Evolutionary conservation across 2,797 vertebrate species (phyloP), one percentile per base, ranked within the genome.

Genomic region (Bucorvus abyssinicus): DNA sequence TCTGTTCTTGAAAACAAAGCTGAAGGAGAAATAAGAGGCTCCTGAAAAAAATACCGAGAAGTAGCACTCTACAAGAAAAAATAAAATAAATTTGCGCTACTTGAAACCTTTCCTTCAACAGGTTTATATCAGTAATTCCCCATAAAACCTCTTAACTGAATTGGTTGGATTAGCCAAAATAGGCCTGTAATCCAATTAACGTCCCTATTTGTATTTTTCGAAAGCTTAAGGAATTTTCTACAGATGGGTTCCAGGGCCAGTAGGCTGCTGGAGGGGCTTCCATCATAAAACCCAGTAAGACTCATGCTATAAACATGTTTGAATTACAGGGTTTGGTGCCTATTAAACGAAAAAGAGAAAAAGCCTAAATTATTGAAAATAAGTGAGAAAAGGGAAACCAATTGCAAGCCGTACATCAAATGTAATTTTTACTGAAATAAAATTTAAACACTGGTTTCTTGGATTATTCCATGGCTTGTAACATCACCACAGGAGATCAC

Each of bases 361-460:
- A 83, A 89, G 14, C 30, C 70, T 82, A 30, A 89, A 32, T 9
- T 45, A 0, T 7, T 65, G 50, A 78, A 94, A 93, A 32, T 36
- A 26, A 27, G 17, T 38, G 76, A 29, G 47, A 82, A 93, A 82
- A 93, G 53, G 26, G 42, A 55, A 50, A 89, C 73, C 93, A 94
- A 78, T 88, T 50, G 38, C 38, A 11, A 92, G 49, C 73, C 95
- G 61, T 55, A 83, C 70, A 87, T 92, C 88, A 96, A 94, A 93
- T 67, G 42, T 38, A 77, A 80, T 70, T 89, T 97, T 90, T 91
- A 90, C 36, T 36, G 79, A 97, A 95, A 95, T 87, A 85, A 89
- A 95, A 78, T 53, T 65, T 70, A 57, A 93, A 91, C 95, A 89
- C 67, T 87, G 71, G 21, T 95, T 97, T 94, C 77, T 93, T 65